Evolutionary conservation across 1,140 invertebrate species (phyloP).

Genomic region (Whitmania pigra): DNA sequence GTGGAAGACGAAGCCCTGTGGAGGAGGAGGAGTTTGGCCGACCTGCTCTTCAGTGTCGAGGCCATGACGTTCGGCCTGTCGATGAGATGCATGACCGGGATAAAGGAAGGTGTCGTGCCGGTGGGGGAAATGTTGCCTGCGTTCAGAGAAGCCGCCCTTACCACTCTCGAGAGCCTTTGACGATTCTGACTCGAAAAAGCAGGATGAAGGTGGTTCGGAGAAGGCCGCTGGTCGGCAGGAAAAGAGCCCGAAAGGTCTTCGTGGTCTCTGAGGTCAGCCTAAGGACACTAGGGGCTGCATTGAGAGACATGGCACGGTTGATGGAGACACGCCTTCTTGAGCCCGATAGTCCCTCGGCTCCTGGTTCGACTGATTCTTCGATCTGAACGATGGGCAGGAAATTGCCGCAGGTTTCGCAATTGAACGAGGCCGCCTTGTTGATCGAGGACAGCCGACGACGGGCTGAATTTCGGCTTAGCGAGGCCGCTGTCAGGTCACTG

Average conservation of each 20-base stretch:
- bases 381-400: slow-evolving; percentile 17
- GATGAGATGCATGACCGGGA: not conserved
- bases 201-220: not conserved
- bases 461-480: not conserved
- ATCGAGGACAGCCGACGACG: not conserved
- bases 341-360: not conserved
- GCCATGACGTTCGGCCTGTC: not conserved
- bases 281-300: not conserved
- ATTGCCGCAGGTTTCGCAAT: slow-evolving; percentile 15
- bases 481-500: not conserved
- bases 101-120: not conserved
- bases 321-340: slow-evolving; percentile 1
- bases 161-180: not conserved
- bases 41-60: not conserved
- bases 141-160: not conserved
- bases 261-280: not conserved
- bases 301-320: slow-evolving; percentile 6
- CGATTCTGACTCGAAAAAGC: not conserved
- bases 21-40: not conserved
- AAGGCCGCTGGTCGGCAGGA: not conserved
- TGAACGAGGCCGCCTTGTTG: slow-evolving; percentile 12
- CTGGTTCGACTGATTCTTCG: not conserved
- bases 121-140: not conserved
- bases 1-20: not conserved
- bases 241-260: not conserved